phyloP scores from a whole-genome alignment of 2,113 vertebrate species.

The Australoheros scitulus region DNA sequence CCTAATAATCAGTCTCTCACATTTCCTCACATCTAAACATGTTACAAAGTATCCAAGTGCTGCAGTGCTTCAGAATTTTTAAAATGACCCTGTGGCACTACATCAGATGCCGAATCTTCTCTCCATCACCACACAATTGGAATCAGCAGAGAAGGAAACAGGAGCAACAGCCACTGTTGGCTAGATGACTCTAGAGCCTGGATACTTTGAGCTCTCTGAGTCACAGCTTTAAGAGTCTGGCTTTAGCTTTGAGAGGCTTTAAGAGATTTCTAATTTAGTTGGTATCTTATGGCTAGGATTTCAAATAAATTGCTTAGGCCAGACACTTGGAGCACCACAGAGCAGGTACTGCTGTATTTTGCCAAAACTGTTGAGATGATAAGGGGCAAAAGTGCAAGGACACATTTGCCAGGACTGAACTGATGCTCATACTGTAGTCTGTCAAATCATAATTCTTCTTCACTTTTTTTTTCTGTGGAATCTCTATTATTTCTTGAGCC shows the following conservation, averaged over 20 bases:
- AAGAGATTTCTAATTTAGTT: constrained; percentile 8
- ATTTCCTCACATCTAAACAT: not conserved
- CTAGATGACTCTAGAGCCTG: not conserved
- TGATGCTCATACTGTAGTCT: not conserved
- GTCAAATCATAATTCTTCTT: not conserved
- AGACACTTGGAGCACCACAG: not conserved
- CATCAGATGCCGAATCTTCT: not conserved
- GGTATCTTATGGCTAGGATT: not conserved
- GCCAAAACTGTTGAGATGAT: not conserved
- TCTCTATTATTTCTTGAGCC: not conserved
- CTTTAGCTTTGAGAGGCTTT: not conserved
- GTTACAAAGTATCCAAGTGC: not conserved
- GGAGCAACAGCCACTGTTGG: not conserved
- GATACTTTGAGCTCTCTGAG: not conserved
- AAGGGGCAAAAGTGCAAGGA: not conserved
- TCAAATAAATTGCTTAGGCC: not conserved
- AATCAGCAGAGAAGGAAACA: not conserved
- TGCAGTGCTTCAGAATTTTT: not conserved
- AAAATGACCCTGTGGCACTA: not conserved
- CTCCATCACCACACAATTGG: not conserved
- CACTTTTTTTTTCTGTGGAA: not conserved
- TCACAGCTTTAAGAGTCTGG: not conserved
- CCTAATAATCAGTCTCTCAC: not conserved
- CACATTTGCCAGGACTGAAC: not conserved
- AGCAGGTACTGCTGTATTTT: not conserved